These are phyloP conservation scores for Andrena chrysosceles DNA, from an alignment of 2,888 invertebrate genomes.

Conservation along the genomic window DNA sequence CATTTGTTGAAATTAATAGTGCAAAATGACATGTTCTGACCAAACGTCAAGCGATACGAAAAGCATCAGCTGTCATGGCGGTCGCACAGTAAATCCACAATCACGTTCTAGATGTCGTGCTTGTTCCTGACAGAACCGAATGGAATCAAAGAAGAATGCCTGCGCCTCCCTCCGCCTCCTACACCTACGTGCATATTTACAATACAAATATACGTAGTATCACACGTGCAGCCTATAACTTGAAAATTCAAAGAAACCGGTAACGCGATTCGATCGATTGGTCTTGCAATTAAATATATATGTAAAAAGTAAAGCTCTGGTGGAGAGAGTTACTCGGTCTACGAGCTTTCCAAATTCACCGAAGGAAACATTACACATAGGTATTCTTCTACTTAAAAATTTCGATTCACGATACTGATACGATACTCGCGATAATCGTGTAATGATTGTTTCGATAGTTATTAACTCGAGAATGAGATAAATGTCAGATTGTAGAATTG, in stretches of 20 bases:
- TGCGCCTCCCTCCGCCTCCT: too few relatives aligned
- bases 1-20: conserved; percentile 87
- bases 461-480: too few relatives aligned
- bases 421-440: too few relatives aligned
- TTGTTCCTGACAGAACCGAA: background rate
- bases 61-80: conserved; percentile 84
- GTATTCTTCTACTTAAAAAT: too few relatives aligned
- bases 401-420: too few relatives aligned
- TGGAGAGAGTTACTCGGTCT: background rate
- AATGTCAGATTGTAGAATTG: too few relatives aligned
- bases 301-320: background rate
- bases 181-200: too few relatives aligned
- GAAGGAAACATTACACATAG: too few relatives aligned
- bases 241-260: background rate
- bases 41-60: conserved; percentile 83
- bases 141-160: too few relatives aligned
- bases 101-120: conserved; percentile 54
- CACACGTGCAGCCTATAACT: background rate
- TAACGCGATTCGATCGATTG: background rate
- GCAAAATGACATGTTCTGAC: conserved; percentile 84
- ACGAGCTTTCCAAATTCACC: background rate
- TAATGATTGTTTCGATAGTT: too few relatives aligned
- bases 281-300: background rate
- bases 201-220: too few relatives aligned
- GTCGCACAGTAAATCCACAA: conserved; percentile 49